Percentiles rank a stretch among this genome's conserved stretches.
Evolutionary conservation across 1,140 invertebrate species (phyloP).

Genomic region (Aphaenogaster rudis): DNA sequence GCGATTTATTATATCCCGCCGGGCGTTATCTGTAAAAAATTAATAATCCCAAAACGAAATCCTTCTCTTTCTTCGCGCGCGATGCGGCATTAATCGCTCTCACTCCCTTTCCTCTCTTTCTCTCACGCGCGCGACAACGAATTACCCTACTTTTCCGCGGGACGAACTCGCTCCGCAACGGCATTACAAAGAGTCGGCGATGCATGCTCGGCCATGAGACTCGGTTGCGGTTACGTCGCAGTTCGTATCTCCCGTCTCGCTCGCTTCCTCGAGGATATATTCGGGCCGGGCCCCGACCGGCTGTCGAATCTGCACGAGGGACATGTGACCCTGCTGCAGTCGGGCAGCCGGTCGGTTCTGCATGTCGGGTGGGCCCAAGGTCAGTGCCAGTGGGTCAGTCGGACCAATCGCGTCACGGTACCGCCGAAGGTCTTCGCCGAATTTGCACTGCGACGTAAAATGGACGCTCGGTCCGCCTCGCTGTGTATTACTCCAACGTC

Average conservation of each 20-base stretch:
- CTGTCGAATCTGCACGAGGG: conserved; percentile 78
- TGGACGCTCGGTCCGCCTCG: conserved; percentile 21
- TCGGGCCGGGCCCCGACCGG: conserved; percentile 38
- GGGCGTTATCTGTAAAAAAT: conserved; percentile 53
- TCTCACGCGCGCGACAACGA: conserved; percentile 17
- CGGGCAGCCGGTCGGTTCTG: conserved; percentile 71
- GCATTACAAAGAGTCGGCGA: conserved; percentile 41
- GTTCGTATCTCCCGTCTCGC: conserved; percentile 47
- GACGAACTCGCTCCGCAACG: conserved; percentile 32
- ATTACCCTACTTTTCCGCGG: conserved; percentile 53
- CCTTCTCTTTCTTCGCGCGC: conserved; percentile 3
- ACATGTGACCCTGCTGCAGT: conserved; percentile 57
- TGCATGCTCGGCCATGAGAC: conserved; percentile 53
- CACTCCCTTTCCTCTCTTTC: not conserved
- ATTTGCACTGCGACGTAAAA: conserved; percentile 62
- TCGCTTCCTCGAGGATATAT: conserved; percentile 62
- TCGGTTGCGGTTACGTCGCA: conserved; percentile 41
- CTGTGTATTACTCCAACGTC: not conserved
- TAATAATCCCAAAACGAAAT: conserved; percentile 57
- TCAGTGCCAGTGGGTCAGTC: conserved; percentile 84
- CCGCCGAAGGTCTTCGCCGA: conserved; percentile 70
- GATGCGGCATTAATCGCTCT: conserved; percentile 30
- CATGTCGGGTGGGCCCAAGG: conserved; percentile 78
- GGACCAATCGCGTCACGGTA: conserved; percentile 75
- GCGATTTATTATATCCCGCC: conserved; percentile 49